Evolutionary conservation across 2,797 vertebrate species (phyloP).

Genomic region (Lepilemur septentrionalis): DNA sequence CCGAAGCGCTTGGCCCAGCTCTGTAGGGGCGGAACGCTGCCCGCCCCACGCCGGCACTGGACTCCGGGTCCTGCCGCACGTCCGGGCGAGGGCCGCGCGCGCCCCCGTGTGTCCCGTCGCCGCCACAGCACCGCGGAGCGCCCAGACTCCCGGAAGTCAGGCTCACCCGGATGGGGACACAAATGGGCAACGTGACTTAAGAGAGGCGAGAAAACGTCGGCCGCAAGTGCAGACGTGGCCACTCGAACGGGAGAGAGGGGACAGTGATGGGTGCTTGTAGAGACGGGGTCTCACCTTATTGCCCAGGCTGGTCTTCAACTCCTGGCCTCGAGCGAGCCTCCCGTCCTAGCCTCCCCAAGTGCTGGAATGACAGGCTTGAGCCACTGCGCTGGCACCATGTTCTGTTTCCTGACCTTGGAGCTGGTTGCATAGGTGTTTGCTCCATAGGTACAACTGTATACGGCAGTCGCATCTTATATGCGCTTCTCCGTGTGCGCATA

Average conservation of each 20-base stretch:
- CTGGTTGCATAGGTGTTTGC: neutral
- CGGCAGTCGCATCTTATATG: neutral
- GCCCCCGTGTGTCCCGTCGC: neutral
- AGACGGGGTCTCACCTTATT: neutral
- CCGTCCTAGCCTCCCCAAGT: neutral
- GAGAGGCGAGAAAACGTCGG: neutral
- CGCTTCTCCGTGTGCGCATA: neutral
- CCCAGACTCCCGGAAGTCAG: neutral
- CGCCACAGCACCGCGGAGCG: neutral
- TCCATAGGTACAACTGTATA: neutral
- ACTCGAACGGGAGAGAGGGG: neutral
- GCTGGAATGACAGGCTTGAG: neutral
- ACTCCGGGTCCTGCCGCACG: fast-evolving
- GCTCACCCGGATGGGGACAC: neutral
- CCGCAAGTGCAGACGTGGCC: neutral
- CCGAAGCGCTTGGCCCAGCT: neutral
- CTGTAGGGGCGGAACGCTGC: fast-evolving
- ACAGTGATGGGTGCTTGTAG: neutral
- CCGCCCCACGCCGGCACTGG: fast-evolving
- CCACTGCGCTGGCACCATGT: neutral
- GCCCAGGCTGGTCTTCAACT: neutral
- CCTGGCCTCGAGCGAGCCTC: no score
- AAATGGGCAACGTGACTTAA: neutral
- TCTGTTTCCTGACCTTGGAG: neutral
- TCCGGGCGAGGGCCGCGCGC: neutral